Base-by-base conservation (phyloP, 2,797 vertebrate species). In the Esox masquinongy region DNA sequence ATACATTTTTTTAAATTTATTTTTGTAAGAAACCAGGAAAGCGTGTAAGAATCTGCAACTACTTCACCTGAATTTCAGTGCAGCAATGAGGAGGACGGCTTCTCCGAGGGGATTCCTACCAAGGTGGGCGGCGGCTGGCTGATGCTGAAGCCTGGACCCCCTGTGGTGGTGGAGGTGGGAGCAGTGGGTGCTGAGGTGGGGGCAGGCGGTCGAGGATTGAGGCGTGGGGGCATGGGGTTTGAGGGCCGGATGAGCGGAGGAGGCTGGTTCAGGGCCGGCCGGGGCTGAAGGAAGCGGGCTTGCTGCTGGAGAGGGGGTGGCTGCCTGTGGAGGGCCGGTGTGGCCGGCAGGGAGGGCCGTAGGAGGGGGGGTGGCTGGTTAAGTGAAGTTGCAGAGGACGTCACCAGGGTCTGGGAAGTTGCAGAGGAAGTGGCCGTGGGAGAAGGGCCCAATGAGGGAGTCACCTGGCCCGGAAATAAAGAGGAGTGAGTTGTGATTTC, bases 281-380 rank as follows among this genome's bases (percentile, higher is more conserved):
- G 95, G 63, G 97, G 97, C 88, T 98, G 97, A 73, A 96, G 93
- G 87, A 98, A 98, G 71, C 97, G 96, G 0, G 95, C 96, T 90
- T 98, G 98, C 84, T 99, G 98, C 85, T 98, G 98, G 0, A 98
- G 96, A 0, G 97, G 97, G 0, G 98, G 98, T 1, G 98, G 98
- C 91, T 99, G 98, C 26, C 98, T 95, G 85, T 98, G 98, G 61
- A 99, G 93, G 4, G 97, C 97, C 0, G 98, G 97, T 61, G 97
- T 96, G 59, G 97, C 95, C 0, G 97, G 97, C 56, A 97, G 95
- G 0, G 96, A 94, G 4, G 98, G 98, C 3, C 98, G 96, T 68
- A 98, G 95, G 61, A 99, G 95, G 0, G 98, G 98, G 11, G 98
- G 98, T 24, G 98, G 97, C 91, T 98, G 97, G 77, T 98, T 96